These are phyloP conservation scores for Cephalotes varians DNA, from an alignment of 2,888 invertebrate genomes.

Conservation along the genomic window DNA sequence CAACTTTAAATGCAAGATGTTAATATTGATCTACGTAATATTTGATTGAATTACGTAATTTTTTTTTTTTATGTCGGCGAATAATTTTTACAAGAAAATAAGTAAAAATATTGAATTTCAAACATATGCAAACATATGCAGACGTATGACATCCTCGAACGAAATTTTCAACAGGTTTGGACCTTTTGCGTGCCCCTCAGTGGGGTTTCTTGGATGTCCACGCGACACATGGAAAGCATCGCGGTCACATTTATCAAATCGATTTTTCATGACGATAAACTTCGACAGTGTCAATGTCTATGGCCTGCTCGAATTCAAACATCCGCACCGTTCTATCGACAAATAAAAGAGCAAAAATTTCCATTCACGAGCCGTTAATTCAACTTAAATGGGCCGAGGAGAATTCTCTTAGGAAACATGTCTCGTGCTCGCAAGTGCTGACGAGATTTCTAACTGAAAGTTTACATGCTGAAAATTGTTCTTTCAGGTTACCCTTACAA, in stretches of 20 bases:
- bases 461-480: constrained; percentile 78
- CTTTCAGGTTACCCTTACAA: constrained; percentile 81
- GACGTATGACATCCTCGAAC: neutral
- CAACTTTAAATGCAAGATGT: neutral
- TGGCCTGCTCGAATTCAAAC: constrained; percentile 75
- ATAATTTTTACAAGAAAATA: neutral
- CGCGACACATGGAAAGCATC: constrained; percentile 8
- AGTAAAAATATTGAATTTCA: neutral
- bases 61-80: neutral
- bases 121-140: neutral
- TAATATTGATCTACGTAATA: neutral
- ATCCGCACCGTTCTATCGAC: constrained; percentile 82
- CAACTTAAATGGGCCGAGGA: constrained; percentile 79
- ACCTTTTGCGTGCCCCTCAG: neutral
- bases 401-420: constrained; percentile 65
- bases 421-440: constrained; percentile 69
- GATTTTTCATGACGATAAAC: constrained; percentile 62
- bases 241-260: neutral
- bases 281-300: constrained; percentile 48
- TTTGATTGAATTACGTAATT: neutral
- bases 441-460: constrained; percentile 74
- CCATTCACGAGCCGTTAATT: constrained; percentile 84
- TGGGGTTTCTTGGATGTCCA: constrained; percentile 17
- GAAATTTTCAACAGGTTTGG: neutral
- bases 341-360: constrained; percentile 74